Percentiles rank a stretch among this genome's conserved stretches.
These are phyloP conservation scores for Taxidea taxus DNA, from an alignment of 2,113 vertebrate species.

Conservation along the genomic window DNA sequence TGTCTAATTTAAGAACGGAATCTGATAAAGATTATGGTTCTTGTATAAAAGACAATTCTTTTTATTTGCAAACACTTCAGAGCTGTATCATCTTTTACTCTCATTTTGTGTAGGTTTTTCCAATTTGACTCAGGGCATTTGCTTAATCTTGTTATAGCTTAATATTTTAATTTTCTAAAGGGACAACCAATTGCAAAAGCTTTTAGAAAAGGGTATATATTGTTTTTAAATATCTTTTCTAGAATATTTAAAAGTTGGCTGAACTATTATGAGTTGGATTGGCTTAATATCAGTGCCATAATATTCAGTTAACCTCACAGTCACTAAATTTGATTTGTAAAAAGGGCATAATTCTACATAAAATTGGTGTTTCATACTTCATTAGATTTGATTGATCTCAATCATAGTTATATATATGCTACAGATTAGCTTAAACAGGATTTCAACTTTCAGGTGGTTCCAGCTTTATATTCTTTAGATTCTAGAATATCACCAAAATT, in stretches of 20 bases:
- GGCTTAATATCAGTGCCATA: constrained; percentile 48
- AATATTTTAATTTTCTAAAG: constrained; percentile 27
- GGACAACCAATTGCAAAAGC: constrained; percentile 1
- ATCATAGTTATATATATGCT: constrained; percentile 47
- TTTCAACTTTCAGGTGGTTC: constrained; percentile 67
- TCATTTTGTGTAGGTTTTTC: constrained; percentile 37
- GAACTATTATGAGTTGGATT: constrained; percentile 41
- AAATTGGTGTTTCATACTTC: constrained; percentile 69
- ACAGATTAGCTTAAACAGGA: constrained; percentile 62
- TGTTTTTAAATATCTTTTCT: constrained; percentile 33
- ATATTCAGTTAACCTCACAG: constrained; percentile 69
- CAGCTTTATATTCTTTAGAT: constrained; percentile 41
- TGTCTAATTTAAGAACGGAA: constrained; percentile 42
- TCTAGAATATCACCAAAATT: constrained; percentile 68
- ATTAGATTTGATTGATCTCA: constrained; percentile 68
- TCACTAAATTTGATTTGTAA: constrained; percentile 58
- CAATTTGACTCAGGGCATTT: background rate
- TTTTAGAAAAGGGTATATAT: constrained; percentile 45
- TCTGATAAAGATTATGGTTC: background rate
- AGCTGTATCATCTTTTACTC: background rate
- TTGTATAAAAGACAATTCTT: background rate
- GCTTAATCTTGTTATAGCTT: constrained; percentile 43
- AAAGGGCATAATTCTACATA: constrained; percentile 62
- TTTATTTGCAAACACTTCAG: background rate
- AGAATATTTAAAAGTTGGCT: constrained; percentile 40